A percentile compares a stretch with the other conserved stretches of the same genome.
These are phyloP conservation scores for Tamandua tetradactyla DNA, from an alignment of 2,797 vertebrate genomes.

Conservation along the genomic window DNA sequence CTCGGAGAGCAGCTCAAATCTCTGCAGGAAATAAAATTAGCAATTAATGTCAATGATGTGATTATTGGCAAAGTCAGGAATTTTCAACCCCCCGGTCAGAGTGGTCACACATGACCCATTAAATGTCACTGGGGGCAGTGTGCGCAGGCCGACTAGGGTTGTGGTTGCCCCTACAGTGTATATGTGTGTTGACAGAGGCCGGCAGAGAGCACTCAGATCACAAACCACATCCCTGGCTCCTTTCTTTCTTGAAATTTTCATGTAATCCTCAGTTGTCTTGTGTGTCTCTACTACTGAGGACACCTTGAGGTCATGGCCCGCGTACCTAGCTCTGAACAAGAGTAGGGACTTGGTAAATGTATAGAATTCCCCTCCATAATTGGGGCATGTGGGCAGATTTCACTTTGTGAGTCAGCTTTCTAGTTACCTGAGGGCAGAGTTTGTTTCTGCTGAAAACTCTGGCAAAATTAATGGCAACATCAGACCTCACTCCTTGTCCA, in stretches of 20 bases:
- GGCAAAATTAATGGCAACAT: neutral
- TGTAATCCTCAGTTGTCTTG: neutral
- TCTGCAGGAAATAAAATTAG: constrained; percentile 66
- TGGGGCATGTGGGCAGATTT: fast-evolving
- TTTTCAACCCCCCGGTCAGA: constrained; percentile 56
- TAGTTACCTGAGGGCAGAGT: neutral
- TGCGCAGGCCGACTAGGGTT: neutral
- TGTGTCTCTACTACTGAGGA: neutral
- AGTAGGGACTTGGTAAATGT: fast-evolving
- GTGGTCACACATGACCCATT: constrained; percentile 41
- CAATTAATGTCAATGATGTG: constrained; percentile 56
- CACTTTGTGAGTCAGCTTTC: neutral
- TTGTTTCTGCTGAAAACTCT: neutral
- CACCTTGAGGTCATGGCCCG: neutral
- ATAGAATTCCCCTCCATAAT: too few relatives aligned
- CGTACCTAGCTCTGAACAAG: fast-evolving
- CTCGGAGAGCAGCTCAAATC: constrained; percentile 46
- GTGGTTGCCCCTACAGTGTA: neutral
- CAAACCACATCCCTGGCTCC: neutral
- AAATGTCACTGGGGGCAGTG: constrained; percentile 45
- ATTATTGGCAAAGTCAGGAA: constrained; percentile 56
- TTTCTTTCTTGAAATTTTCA: neutral
- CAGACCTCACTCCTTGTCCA: neutral
- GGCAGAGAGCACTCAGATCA: too few relatives aligned
- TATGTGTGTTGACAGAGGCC: neutral